Evolutionary conservation across 2,888 invertebrate genomes (phyloP), one percentile per base, ranked within the genome.

Genomic region (Hoplodrina blanda): DNA sequence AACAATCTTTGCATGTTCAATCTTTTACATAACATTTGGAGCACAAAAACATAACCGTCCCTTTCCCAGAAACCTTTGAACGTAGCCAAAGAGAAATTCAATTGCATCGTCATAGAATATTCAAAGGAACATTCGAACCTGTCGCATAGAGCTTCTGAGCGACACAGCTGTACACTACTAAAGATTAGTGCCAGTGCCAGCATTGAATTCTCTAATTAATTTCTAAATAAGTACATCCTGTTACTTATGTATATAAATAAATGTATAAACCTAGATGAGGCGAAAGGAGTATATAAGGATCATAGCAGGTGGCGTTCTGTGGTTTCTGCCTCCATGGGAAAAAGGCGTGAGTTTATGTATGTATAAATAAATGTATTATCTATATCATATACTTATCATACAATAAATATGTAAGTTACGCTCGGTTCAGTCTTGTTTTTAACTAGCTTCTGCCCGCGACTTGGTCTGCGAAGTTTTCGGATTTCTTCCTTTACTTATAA

Each of bases 21-120:
- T 13, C 20, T 30, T 41, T 20, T 4, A 17, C 17, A 30, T 50
- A 72, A 30, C 17, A 1, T 13, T 41, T 5, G 8, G 4, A 13
- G 19, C 19, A 6, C 7, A 44, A 54, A 54, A n/a, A 69, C 61
- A n/a, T 50, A 4, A 71, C 46, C 4, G 59, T 15, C 4, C 15
- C 20, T 41, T 52, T 52, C 15, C 13, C 8, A 30, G 13, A 54
- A 37, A 54, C 56, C 17, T 11, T 52, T 17, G 10, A 55, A 44
- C 30, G 10, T 50, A 52, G 2, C 55, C 10, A 3, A 30, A 66
- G 30, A 53, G 15, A 41, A 20, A n/a, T 46, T 37, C 55, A 3
- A 30, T 46, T 41, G 41, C 46, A 8, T 15, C 19, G 17, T 41
- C 30, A 4, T 20, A 10, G 4, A 74, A 44, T 74, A 50, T 64